Base-by-base conservation (phyloP, 2,888 invertebrate species). In the Hesperia comma region DNA sequence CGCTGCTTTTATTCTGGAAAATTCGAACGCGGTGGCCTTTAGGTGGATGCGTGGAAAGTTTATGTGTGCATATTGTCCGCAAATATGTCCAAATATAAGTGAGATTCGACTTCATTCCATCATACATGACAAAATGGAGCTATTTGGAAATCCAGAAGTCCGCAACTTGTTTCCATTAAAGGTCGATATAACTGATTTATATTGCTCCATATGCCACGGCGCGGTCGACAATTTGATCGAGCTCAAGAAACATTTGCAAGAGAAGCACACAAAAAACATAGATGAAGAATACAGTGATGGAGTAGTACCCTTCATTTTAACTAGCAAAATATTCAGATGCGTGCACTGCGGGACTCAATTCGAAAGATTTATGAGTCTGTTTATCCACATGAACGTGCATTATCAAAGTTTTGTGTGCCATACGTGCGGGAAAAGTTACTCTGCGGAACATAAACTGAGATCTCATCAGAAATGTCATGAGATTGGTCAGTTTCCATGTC, bases 351-450 rank as follows among this genome's bases (percentile, higher is more conserved):
- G 72, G 4, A 63, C 68, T 2, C 19, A 69, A 2, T 87, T 81
- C 53, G 80, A 84, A 66, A 75, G 79, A 0, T 82, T 83, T 8
- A 78, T 85, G 78, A 79, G 75, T n/a, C 72, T 90, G 2, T 80
- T 81, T 15, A 72, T 76, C 4, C 87, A 93, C 49, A 92, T 92
- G 83, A 93, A 93, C 72, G 79, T 82, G 63, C 91, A 93, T 76
- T 84, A 89, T 61, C 88, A 85, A 69, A 85, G 84, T 57, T 88
- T 80, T 68, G 84, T 93, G 7, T 93, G 93, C 66, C 78, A 85
- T 37, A 80, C 81, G 1, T 93, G 93, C 68, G 93, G 93, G 0
- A 93, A 93, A 73, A 88, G 86, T 3, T 93, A 85, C 73, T 85
- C 90, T 1, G 83, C 83, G 15, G 81, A 81, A n/a, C 83, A 88